These are phyloP conservation scores for Sicus ferrugineus DNA, from an alignment of 2,888 invertebrate species.

Conservation along the genomic window DNA sequence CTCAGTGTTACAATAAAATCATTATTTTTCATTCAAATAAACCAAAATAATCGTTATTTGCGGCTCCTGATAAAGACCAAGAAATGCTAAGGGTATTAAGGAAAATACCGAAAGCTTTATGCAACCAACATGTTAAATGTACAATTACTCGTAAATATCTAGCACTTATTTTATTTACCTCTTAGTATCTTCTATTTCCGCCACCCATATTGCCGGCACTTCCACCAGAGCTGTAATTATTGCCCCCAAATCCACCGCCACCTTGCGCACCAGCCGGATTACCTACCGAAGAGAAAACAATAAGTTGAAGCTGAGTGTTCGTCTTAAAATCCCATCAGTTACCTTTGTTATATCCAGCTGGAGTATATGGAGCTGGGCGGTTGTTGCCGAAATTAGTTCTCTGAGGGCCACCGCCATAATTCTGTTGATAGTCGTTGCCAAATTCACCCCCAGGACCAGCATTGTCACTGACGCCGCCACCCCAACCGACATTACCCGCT, in stretches of 20 bases:
- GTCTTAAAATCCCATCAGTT: not conserved
- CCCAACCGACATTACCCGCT: conserved; percentile 44
- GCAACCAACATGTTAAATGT: not conserved
- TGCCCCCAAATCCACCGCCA: conserved; percentile 49
- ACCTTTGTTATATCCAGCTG: conserved; percentile 57
- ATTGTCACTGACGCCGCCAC: conserved; percentile 44
- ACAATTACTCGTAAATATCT: not conserved
- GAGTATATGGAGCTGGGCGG: conserved; percentile 58
- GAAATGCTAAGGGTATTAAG: too few species aligned
- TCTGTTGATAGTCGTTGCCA: conserved; percentile 79
- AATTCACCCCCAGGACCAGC: conserved; percentile 49
- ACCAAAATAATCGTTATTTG: too few species aligned
- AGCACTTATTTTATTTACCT: conserved; percentile 50
- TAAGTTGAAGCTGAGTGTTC: not conserved
- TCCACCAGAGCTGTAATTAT: conserved; percentile 54
- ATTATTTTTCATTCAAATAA: too few species aligned
- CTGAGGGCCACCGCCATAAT: conserved; percentile 85
- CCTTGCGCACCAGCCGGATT: conserved; percentile 50
- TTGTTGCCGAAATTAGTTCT: conserved; percentile 67
- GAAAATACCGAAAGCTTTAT: not conserved
- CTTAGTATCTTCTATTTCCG: conserved; percentile 58
- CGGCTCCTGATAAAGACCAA: too few species aligned
- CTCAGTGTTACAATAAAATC: too few species aligned
- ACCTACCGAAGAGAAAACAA: conserved; percentile 35
- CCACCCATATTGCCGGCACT: conserved; percentile 56